These are phyloP conservation scores for Netelia inedita DNA, from an alignment of 2,888 invertebrate species.

Conservation along the genomic window DNA sequence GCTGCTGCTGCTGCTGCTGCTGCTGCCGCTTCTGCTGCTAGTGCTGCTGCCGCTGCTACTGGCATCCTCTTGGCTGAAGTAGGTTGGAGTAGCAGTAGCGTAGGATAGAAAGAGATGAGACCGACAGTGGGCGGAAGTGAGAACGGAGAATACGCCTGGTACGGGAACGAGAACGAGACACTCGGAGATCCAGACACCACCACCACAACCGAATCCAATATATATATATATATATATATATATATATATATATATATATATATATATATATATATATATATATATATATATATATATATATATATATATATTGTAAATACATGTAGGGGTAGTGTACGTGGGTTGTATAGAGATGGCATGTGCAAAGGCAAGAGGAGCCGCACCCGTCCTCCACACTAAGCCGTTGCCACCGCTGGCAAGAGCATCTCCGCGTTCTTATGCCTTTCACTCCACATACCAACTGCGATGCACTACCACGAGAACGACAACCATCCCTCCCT, in stretches of 20 bases:
- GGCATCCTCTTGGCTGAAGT: constrained; percentile 70
- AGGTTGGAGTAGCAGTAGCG: constrained; percentile 64
- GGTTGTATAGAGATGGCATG: constrained; percentile 43
- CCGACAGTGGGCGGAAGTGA: constrained; percentile 44
- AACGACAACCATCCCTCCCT: constrained; percentile 35
- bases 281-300: constrained; percentile 26
- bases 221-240: constrained; percentile 23
- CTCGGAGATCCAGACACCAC: constrained; percentile 54
- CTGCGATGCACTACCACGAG: constrained; percentile 19
- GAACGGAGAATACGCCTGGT: constrained; percentile 50
- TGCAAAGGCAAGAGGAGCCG: constrained; percentile 49
- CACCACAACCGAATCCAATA: constrained; percentile 24
- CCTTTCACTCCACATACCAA: constrained; percentile 26
- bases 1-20: constrained; percentile 57
- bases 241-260: constrained; percentile 26
- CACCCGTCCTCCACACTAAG: constrained; percentile 61
- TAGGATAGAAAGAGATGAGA: constrained; percentile 56
- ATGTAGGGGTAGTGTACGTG: neutral
- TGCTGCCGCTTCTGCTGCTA: constrained; percentile 34
- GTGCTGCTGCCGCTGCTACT: constrained; percentile 49
- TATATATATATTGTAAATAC: constrained; percentile 6
- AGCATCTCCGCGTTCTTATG: constrained; percentile 45
- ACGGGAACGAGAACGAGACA: constrained; percentile 49
- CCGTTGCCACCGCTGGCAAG: constrained; percentile 42
- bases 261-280: neutral